phyloP scores from a whole-genome alignment of 1,140 invertebrate genomes.

The Sitobion miscanthi region DNA sequence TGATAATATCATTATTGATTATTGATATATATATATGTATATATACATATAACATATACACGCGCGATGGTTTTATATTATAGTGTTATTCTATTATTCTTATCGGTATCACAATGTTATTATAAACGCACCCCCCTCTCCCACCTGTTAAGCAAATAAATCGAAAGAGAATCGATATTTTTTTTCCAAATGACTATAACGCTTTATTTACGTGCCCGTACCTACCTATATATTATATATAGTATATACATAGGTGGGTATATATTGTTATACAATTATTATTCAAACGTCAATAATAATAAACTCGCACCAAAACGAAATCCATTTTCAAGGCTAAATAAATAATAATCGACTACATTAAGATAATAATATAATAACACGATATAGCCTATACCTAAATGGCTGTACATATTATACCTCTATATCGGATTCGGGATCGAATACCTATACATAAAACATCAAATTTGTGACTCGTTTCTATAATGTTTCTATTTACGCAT shows the following conservation, averaged over 20 bases:
- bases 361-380: slow-evolving; percentile 2
- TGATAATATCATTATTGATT: neutral
- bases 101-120: neutral
- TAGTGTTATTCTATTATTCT: neutral
- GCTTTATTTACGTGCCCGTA: neutral
- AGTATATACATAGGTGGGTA: neutral
- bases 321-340: slow-evolving; percentile 29
- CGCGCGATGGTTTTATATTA: neutral
- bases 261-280: neutral
- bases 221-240: neutral
- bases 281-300: slow-evolving; percentile 14
- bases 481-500: neutral
- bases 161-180: neutral
- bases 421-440: neutral
- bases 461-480: neutral
- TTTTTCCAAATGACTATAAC: neutral
- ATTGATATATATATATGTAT: neutral
- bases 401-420: neutral
- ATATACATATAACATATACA: neutral
- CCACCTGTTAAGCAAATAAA: neutral
- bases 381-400: neutral
- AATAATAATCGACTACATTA: slow-evolving; percentile 8
- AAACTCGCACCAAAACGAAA: neutral
- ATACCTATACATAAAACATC: too few species aligned
- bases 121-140: neutral